Evolutionary conservation across 2,888 invertebrate species (phyloP).

Genomic region (Linyphia triangularis): DNA sequence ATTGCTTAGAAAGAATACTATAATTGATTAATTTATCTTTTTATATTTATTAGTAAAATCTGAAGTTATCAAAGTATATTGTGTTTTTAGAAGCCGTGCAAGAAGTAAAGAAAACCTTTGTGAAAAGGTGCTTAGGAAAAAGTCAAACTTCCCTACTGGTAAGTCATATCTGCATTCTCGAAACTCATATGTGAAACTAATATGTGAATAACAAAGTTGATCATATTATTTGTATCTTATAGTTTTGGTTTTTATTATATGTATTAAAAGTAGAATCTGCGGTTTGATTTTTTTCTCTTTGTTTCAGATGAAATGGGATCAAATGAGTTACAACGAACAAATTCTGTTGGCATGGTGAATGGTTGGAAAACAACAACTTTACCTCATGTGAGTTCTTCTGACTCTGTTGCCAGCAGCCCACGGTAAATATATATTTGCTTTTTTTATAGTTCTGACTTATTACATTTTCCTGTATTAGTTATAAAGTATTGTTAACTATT

Average conservation of each 20-base stretch:
- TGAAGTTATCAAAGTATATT: not conserved
- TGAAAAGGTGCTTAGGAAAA: slow-evolving; percentile 50
- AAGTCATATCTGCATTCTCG: not conserved
- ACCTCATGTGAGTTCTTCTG: slow-evolving; percentile 45
- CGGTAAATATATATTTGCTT: slow-evolving; percentile 59
- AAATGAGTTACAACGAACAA: slow-evolving; percentile 61
- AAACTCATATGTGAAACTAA: not conserved
- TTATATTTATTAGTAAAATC: not conserved
- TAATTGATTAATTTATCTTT: not conserved
- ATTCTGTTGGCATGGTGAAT: slow-evolving; percentile 65
- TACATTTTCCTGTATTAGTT: too few species aligned
- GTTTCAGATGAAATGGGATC: slow-evolving; percentile 51
- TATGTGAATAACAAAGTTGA: not conserved
- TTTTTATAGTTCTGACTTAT: too few species aligned
- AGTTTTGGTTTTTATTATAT: not conserved
- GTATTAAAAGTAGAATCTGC: not conserved
- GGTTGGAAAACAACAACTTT: slow-evolving; percentile 63
- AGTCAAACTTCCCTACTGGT: slow-evolving; percentile 62
- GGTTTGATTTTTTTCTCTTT: not conserved
- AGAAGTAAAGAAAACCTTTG: slow-evolving; percentile 66
- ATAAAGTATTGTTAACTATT: too few species aligned
- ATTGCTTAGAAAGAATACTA: too few species aligned
- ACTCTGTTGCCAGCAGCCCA: slow-evolving; percentile 42
- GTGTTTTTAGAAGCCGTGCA: slow-evolving; percentile 35
- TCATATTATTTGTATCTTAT: not conserved